Conservation (phyloP, 1,140 invertebrate genomes). For the Drosophila simulans region DNA sequence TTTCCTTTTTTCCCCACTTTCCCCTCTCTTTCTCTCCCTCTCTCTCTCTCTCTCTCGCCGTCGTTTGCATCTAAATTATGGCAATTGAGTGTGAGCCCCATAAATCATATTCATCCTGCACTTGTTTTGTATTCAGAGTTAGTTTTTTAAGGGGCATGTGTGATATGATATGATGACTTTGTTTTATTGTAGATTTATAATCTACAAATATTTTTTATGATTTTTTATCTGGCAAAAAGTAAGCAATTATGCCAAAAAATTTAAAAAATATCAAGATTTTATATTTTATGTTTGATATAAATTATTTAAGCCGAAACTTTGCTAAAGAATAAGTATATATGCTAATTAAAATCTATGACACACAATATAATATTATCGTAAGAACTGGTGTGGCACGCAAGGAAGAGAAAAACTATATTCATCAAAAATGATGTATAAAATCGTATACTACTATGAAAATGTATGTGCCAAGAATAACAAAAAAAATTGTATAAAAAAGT, state of each 20-base stretch:
- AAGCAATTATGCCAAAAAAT: neutral
- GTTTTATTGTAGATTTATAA: neutral
- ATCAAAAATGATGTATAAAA: neutral
- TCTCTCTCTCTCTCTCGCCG: neutral
- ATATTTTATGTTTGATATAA: neutral
- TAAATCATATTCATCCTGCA: conserved; percentile 21
- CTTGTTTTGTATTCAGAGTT: neutral
- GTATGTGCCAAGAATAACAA: neutral
- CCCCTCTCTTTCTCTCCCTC: neutral
- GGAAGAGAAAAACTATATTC: too few species aligned
- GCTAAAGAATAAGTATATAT: neutral
- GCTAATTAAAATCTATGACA: too few species aligned
- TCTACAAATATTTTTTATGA: neutral
- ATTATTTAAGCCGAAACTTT: neutral
- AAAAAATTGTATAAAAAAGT: neutral
- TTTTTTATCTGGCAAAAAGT: too few species aligned
- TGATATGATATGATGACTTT: neutral
- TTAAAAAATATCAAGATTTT: neutral
- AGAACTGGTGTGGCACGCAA: neutral
- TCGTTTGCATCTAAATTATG: conserved; percentile 39
- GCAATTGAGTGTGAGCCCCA: conserved; percentile 28
- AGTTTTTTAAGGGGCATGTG: neutral
- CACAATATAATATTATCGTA: neutral
- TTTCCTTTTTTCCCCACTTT: neutral
- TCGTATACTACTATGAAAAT: neutral